phyloP scores from a whole-genome alignment of 2,113 vertebrate genomes.

The Sinosuthora webbiana region DNA sequence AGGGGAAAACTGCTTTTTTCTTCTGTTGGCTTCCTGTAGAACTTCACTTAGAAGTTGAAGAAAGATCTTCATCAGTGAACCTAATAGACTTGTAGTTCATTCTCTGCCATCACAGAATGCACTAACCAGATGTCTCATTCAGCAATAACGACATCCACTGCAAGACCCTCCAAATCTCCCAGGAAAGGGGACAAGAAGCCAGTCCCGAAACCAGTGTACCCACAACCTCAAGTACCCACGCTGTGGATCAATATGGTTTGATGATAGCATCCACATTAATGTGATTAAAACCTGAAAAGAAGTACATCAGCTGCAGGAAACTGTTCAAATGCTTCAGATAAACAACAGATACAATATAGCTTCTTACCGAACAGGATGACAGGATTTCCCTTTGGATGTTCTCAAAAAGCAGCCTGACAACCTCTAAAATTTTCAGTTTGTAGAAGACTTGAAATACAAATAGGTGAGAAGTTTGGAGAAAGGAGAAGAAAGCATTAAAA shows the following conservation, averaged over 20 bases:
- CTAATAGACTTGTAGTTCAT: background rate
- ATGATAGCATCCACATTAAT: background rate
- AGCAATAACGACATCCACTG: background rate
- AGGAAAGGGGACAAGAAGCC: background rate
- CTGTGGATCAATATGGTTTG: background rate
- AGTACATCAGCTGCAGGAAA: background rate
- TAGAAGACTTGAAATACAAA: background rate
- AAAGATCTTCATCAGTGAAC: background rate
- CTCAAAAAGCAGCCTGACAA: background rate
- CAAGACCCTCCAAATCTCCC: background rate
- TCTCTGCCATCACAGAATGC: background rate
- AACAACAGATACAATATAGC: accelerated
- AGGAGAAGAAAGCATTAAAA: background rate
- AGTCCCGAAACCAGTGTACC: background rate
- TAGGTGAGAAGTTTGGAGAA: background rate
- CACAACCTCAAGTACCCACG: background rate
- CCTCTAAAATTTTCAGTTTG: background rate
- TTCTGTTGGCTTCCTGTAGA: background rate
- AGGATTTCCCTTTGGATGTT: background rate
- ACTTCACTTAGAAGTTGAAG: background rate
- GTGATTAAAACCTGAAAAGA: background rate
- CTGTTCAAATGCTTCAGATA: background rate
- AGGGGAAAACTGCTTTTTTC: background rate
- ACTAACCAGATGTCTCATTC: background rate
- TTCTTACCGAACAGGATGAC: background rate